Conservation (phyloP, 2,888 invertebrate species). For the Muscina levida region DNA sequence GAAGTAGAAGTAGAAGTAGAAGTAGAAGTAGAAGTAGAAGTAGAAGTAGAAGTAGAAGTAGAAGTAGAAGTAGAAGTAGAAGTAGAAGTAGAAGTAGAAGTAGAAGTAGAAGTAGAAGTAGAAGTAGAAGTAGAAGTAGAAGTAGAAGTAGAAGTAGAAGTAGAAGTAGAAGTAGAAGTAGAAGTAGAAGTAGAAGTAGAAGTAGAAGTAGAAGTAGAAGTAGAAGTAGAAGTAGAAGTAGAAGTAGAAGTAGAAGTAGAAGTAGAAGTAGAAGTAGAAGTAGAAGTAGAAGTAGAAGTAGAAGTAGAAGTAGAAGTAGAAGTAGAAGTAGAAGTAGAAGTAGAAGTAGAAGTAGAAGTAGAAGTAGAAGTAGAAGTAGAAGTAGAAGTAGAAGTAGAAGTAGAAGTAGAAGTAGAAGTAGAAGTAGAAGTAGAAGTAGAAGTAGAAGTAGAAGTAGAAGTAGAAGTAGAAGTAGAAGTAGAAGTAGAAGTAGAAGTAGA, state of each 20-base stretch:
- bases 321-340: neutral
- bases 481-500: neutral
- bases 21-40: too few species aligned
- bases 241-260: neutral
- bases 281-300: neutral
- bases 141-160: neutral
- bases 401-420: neutral
- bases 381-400: neutral
- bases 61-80: neutral
- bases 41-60: too few species aligned
- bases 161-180: neutral
- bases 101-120: neutral
- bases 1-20: too few species aligned
- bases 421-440: neutral
- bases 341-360: neutral
- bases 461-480: neutral
- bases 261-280: neutral
- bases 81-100: neutral
- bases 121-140: neutral
- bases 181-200: neutral
- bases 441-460: neutral
- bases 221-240: neutral
- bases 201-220: neutral
- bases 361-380: neutral
- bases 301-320: neutral